Base-by-base conservation (phyloP, 2,888 invertebrate genomes). In the Invenusta paracnida region DNA sequence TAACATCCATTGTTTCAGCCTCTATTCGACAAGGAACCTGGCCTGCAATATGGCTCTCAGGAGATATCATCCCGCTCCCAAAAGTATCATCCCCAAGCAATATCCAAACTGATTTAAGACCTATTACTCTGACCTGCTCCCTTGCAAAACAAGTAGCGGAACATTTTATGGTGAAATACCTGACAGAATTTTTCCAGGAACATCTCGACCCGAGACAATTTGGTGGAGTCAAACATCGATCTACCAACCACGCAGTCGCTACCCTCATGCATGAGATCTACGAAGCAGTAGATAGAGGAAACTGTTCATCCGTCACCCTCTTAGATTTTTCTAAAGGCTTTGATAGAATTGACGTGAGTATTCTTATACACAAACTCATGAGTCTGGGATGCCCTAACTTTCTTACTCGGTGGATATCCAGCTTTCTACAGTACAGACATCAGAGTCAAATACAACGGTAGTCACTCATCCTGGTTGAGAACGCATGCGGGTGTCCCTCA, bases 381-480 rank as follows among this genome's bases (percentile, higher is more conserved):
- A 48, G 48, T 17, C 48, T 48, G 5, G 17, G 17, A 5, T 48
- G 48, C 48, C 48, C 48, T 11, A 11, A 11, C 11, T 73, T 73
- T 73, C 73, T 73, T 25, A 73, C 73, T 23, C 73, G 73, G 23
- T 73, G 73, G 73, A 25, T 73, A 13, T 73, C 73, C 73, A 73
- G 73, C 73, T 73, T 73, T 73, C 73, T 73, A 25, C 73, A 73
- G 73, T 73, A 73, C 73, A 73, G 73, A 73, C 73, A 73, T 73
- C 27, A 73, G 73, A 73, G 73, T 73, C 73, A 73, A 73, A 73
- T 73, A 73, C 73, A 73, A 73, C 73, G 73, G 73, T 25, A 73
- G 73, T 73, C 73, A 73, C 73, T 73, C 73, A 73, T 73, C 73
- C 11, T 73, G 73, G 73, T 73, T 73, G 73, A 73, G 73, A 73